Evolutionary conservation across 2,888 invertebrate species (phyloP).

Genomic region (Sarcophaga rosellei): DNA sequence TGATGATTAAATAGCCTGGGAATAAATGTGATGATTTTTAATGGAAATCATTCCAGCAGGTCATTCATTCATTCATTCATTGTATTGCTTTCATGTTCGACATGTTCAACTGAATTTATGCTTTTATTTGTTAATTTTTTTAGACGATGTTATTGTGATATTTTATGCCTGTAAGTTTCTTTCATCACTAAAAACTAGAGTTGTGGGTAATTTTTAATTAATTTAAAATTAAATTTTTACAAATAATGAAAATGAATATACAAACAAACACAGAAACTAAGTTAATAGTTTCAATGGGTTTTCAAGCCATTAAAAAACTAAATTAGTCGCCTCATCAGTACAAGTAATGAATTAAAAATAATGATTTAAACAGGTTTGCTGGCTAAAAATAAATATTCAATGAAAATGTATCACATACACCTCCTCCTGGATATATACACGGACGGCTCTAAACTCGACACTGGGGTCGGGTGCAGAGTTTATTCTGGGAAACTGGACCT

Average conservation of each 20-base stretch:
- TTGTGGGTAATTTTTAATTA: slow-evolving; percentile 44
- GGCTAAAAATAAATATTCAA: too few relatives aligned
- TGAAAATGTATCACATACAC: too few relatives aligned
- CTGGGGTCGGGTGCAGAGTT: too few relatives aligned
- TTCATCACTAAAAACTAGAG: slow-evolving; percentile 27
- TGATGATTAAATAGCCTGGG: slow-evolving; percentile 50
- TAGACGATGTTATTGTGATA: background rate
- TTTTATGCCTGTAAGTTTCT: background rate
- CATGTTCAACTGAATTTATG: slow-evolving; percentile 32
- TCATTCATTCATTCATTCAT: background rate
- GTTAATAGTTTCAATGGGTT: slow-evolving; percentile 16
- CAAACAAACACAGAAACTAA: background rate
- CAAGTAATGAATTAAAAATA: too few relatives aligned
- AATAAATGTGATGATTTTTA: slow-evolving; percentile 36
- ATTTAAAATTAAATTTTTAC: slow-evolving; percentile 12
- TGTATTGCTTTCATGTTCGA: background rate
- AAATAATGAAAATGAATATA: background rate
- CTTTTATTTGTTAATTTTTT: slow-evolving; percentile 30
- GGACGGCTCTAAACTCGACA: too few relatives aligned
- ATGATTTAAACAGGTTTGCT: too few relatives aligned
- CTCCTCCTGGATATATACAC: too few relatives aligned
- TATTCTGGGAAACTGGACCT: too few relatives aligned
- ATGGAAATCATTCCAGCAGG: slow-evolving; percentile 8
- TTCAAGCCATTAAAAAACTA: background rate
- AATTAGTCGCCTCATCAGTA: background rate